Conservation (phyloP, 2,888 invertebrate genomes). For the Monochamus alternatus region DNA sequence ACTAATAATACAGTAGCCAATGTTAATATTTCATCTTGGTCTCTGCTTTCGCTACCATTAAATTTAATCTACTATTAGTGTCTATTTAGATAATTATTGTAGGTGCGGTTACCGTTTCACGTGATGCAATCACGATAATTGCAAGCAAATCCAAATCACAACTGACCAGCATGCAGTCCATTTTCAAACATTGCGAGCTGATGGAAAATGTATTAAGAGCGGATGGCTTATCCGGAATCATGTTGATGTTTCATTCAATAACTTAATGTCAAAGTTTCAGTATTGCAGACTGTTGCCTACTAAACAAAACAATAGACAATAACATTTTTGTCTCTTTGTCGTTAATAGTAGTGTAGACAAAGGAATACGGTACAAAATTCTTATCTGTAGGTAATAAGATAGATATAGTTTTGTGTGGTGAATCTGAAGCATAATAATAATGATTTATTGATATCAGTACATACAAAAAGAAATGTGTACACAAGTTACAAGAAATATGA, state of each 20-base stretch:
- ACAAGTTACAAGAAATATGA: too few species aligned
- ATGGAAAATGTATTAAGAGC: not conserved
- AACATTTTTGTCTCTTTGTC: too few species aligned
- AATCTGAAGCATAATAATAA: too few species aligned
- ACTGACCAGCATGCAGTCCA: not conserved
- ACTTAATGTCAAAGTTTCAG: not conserved
- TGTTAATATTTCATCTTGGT: too few species aligned
- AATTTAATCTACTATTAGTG: not conserved
- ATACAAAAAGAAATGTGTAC: too few species aligned
- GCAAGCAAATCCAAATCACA: slow-evolving; percentile 1
- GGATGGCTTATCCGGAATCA: not conserved
- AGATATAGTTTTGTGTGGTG: too few species aligned
- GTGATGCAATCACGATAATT: not conserved
- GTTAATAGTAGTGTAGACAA: too few species aligned
- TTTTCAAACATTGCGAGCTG: not conserved
- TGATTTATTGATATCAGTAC: too few species aligned
- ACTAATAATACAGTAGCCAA: too few species aligned
- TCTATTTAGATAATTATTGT: not conserved
- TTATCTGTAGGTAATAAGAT: too few species aligned
- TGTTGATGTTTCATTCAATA: not conserved
- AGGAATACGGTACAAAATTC: too few species aligned
- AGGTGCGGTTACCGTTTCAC: not conserved
- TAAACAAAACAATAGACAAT: too few species aligned
- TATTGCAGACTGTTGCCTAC: not conserved
- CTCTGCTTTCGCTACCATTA: not conserved